Base-by-base conservation (phyloP, 2,797 vertebrate species). In the Eulemur rubriventer region DNA sequence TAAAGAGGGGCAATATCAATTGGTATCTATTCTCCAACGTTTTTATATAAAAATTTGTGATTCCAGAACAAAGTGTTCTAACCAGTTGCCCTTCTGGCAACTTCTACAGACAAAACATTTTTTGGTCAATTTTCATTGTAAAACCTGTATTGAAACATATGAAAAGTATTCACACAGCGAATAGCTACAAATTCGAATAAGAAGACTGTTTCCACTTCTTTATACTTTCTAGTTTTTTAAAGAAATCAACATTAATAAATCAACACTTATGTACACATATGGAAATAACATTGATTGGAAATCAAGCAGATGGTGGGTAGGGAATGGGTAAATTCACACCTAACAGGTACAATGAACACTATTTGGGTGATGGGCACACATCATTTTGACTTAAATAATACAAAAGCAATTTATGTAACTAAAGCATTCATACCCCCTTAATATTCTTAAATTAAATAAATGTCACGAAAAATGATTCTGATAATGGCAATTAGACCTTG, bases 61-160 rank as follows among this genome's bases (percentile, higher is more conserved):
- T 75, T 88, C 38, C 33, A 82, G 28, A 79, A 52, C 13, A 94
- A 91, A 95, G 1, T 55, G 24, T 93, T 70, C 24, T 65, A 35
- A 52, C 26, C 20, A 84, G 22, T 57, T 75, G 18, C 9, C 38
- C 57, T 61, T 89, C 30, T 96, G 52, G 8, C 43, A 79, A 4
- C 7, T 85, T 76, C 8, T 67, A 46, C 46, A 85, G 35, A 48
- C 38, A 89, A 78, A 87, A 87, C 6, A 28, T 46, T 89, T 75
- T 91, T 89, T 63, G n/a, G 17, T 70, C 33, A 72, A 7, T 55
- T 95, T 92, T 95, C 35, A 87, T 85, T 70, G 9, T 78, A 85
- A 97, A 91, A 76, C 13, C 16, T 76, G 9, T 6, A 50, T 57
- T 76, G 11, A 87, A 61, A 41, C 80, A 75, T 52, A n/a, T 61